Base-by-base conservation (phyloP, 2,888 invertebrate species). In the Thelaira solivaga region DNA sequence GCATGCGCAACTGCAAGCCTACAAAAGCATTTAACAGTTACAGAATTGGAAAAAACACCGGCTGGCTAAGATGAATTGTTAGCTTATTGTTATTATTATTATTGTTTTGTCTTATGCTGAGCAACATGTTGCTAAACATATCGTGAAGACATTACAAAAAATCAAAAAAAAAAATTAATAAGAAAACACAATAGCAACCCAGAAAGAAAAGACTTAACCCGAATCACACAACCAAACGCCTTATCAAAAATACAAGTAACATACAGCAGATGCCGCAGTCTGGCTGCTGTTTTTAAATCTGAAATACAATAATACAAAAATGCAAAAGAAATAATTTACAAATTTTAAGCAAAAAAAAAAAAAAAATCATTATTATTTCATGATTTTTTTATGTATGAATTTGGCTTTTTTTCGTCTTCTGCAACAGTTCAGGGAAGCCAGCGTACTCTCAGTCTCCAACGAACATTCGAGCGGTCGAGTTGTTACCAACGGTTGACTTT, bases 401-500 rank as follows among this genome's bases (percentile, higher is more conserved):
- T 65, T 73, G 72, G 43, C 57, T 53, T 45, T 51, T 34, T 64
- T 62, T 34, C 49, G 29, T 53, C 62, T 64, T 59, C 62, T 65
- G 51, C 41, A 31, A 51, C 77, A 65, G 77, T 82, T 83, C 83
- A 80, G 81, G 80, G 80, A 82, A 82, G 81, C 57, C 81, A 71
- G 76, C 75, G 73, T 69, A 73, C 22, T 80, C 78, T 85, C 84
- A 86, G 86, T 87, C 85, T 86, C 83, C 82, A 84, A 83, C 83
- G 84, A 84, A 82, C 83, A 80, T 85, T 87, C 86, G 85, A 82
- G 84, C 83, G 85, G 84, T 85, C 82, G 82, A 81, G 83, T 82
- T 83, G 86, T 83, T 80, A 65, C 69, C 45, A 64, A 79, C 82
- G 82, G 82, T 80, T 65, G 16, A 22, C 13, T 51, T 36, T 36